Percentiles rank a stretch among this genome's conserved stretches.
These are phyloP conservation scores for Gorsachius goisagi DNA, from an alignment of 2,113 vertebrate species.

Conservation along the genomic window DNA sequence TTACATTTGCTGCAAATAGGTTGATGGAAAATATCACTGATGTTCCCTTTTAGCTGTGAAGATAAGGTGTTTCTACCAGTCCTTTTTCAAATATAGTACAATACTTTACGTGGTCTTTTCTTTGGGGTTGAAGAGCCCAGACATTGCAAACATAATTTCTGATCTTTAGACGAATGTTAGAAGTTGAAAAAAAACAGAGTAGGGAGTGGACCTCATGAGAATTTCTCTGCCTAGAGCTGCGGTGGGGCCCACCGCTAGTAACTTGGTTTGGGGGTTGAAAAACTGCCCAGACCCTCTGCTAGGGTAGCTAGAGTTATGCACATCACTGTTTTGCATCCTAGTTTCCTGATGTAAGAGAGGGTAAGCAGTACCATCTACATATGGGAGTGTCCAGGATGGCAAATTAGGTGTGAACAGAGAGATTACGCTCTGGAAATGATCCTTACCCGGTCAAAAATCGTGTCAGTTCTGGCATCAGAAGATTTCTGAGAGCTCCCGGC, in stretches of 20 bases:
- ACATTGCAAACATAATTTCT: background rate
- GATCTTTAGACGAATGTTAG: background rate
- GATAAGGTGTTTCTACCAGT: background rate
- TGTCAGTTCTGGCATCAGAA: background rate
- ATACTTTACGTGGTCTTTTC: background rate
- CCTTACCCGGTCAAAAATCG: rapidly evolving
- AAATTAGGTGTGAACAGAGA: background rate
- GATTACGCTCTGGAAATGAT: background rate
- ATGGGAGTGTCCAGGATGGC: background rate
- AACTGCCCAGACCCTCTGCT: background rate
- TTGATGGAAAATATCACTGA: constrained; percentile 51
- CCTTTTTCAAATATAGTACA: background rate
- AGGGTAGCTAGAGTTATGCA: background rate
- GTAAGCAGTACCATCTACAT: background rate
- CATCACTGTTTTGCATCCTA: background rate
- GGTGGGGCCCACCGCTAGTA: background rate
- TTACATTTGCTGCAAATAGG: constrained; percentile 50
- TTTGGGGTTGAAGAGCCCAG: background rate
- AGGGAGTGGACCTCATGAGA: background rate
- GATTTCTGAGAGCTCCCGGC: background rate
- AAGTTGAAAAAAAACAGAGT: background rate
- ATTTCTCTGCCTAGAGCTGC: background rate
- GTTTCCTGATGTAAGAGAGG: background rate
- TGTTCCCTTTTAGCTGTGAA: constrained; percentile 28
- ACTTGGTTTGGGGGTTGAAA: background rate